Evolutionary conservation across 2,888 invertebrate genomes (phyloP).

Genomic region (Entomobrya multifasciata): DNA sequence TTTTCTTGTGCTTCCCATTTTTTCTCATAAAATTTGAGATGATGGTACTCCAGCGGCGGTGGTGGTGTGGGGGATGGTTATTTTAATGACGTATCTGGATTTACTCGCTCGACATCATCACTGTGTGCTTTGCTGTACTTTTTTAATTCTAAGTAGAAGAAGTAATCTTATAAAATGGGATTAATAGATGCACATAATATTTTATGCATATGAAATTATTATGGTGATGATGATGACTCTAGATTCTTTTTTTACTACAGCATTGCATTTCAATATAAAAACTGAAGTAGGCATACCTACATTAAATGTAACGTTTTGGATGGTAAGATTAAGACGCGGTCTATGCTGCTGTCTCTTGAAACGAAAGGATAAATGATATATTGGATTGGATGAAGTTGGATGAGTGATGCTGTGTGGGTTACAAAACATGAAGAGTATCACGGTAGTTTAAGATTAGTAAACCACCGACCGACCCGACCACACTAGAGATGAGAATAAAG

Average conservation of each 20-base stretch:
- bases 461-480: conserved; percentile 41
- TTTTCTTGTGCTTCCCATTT: conserved; percentile 3
- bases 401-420: too few species aligned
- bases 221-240: not conserved
- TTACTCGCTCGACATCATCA: not conserved
- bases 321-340: not conserved
- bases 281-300: not conserved
- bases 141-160: too few species aligned
- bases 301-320: too few species aligned
- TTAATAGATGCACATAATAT: not conserved
- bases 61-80: too few species aligned
- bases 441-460: conserved; percentile 28
- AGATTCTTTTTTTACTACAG: not conserved
- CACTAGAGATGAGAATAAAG: too few species aligned
- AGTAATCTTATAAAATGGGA: not conserved
- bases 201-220: not conserved
- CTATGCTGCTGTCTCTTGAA: conserved; percentile 4
- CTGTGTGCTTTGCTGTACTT: too few species aligned
- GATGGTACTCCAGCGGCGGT: conserved; percentile 25
- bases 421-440: conserved; percentile 34
- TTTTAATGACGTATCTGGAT: conserved; percentile 38
- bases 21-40: conserved; percentile 28
- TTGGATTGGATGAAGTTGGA: too few species aligned
- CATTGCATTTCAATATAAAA: not conserved
- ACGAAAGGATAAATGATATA: too few species aligned